Evolutionary conservation across 1,140 invertebrate species (phyloP).

Genomic region (Argopecten irradians): DNA sequence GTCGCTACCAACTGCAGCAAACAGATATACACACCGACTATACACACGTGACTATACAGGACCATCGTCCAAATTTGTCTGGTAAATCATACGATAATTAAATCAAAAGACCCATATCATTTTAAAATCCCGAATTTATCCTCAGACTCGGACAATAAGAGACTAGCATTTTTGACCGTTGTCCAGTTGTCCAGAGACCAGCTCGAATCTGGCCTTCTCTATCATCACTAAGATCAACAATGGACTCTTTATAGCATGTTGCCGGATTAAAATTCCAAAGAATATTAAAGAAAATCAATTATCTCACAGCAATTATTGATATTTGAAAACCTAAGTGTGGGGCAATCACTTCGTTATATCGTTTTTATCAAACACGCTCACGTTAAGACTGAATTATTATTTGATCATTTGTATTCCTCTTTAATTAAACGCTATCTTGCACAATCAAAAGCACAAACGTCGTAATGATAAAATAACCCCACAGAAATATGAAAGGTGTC

Average conservation of each 20-base stretch:
- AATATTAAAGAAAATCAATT: constrained; percentile 23
- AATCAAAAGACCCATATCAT: not conserved
- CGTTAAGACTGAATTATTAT: not conserved
- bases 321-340: not conserved
- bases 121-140: not conserved
- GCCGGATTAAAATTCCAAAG: not conserved
- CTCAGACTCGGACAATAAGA: not conserved
- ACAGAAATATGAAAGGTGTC: not conserved
- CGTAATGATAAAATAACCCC: not conserved
- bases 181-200: not conserved
- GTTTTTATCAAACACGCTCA: not conserved
- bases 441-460: not conserved
- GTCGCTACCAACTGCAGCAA: not conserved
- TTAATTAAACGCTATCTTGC: not conserved
- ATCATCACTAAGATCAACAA: not conserved
- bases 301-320: not conserved
- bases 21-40: not conserved
- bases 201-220: not conserved
- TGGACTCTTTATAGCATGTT: not conserved
- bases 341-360: not conserved
- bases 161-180: not conserved
- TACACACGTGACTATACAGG: not conserved
- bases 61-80: not conserved
- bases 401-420: not conserved
- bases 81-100: not conserved